Conservation (phyloP, 2,113 vertebrate species). For the Chlorocebus sabaeus region DNA sequence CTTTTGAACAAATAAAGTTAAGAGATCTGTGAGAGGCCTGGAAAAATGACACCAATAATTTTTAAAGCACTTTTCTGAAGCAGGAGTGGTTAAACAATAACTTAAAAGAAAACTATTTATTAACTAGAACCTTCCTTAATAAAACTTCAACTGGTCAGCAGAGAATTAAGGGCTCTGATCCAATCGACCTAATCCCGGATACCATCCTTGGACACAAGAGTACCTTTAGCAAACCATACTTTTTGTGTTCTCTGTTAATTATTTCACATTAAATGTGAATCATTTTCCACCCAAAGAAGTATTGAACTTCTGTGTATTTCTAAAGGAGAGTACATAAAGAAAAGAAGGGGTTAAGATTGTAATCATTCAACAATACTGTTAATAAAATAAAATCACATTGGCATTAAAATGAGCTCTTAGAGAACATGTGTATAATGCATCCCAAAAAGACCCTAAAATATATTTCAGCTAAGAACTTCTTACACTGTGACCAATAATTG, state of each 20-base stretch:
- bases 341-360: neutral
- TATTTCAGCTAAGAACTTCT: neutral
- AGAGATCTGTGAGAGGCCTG: neutral
- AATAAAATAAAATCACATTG: neutral
- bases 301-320: neutral
- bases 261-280: neutral
- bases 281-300: neutral
- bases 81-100: neutral
- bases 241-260: neutral
- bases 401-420: constrained; percentile 22
- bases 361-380: neutral
- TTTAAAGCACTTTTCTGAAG: constrained; percentile 1
- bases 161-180: neutral
- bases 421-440: neutral
- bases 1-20: neutral
- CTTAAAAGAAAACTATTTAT: constrained; percentile 12
- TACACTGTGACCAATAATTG: neutral
- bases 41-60: constrained; percentile 20
- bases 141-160: neutral
- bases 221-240: neutral
- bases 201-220: neutral
- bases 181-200: neutral
- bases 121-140: constrained; percentile 17
- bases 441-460: neutral
- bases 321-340: neutral